Evolutionary conservation across 2,888 invertebrate genomes (phyloP), one percentile per base, ranked within the genome.

Genomic region (Meghimatium bilineatum): DNA sequence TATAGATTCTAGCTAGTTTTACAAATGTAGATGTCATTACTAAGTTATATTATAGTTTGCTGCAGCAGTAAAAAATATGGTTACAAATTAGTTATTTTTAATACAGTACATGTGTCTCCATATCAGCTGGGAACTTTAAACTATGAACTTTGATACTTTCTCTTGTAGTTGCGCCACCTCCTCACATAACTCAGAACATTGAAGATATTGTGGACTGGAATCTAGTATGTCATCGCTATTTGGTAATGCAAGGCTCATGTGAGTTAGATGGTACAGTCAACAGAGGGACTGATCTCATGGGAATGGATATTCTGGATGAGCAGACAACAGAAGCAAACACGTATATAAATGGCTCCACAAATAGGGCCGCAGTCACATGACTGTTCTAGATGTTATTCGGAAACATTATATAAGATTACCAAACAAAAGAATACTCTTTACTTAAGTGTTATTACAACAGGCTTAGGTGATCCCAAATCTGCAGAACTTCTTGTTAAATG

Each of bases 201-300:
- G 93, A 93, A 83, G 91, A 93, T 80, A 92, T 92, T 36, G 91
- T 93, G 5, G 90, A 93, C 85, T 93, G 93, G 93, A 83, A 87
- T 63, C 85, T 87, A 81, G 93, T 93, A 29, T 91, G 91, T 10
- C 89, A 91, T 49, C 90, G 91, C 69, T 93, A 92, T 80, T 89
- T 90, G 69, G 84, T 87, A 38, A 90, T 89, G 88, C 90, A 89
- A 75, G 90, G 91, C 10, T 75, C 67, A 5, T 49, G 34, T 80
- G 84, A 80, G 6, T 60, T 77, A 1, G 84, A 84, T 26, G 75
- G 36, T 0, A n/a, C 75, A 49, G 80, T 74, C 71, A 78, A 44
- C 60, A 56, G 52, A 56, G 60, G 82, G 14, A 49, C 75, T 23
- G 66, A 38, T 29, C 44, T 71, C 32, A 71, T 81, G 60, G 69